Evolutionary conservation across 2,113 vertebrate species (phyloP).

Genomic region (Dromas ardeola): DNA sequence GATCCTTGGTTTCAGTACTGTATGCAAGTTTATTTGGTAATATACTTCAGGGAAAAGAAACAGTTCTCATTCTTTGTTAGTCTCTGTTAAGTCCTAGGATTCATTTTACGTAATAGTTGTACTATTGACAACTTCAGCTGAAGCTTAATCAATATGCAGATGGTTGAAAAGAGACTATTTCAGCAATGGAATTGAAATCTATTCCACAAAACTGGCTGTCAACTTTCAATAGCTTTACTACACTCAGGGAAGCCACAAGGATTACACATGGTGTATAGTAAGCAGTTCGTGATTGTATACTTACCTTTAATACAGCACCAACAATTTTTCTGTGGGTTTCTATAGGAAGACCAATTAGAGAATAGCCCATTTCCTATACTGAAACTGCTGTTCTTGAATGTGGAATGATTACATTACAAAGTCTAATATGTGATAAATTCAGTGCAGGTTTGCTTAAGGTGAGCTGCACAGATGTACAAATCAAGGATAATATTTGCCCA

Average conservation of each 20-base stretch:
- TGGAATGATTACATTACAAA: constrained; percentile 41
- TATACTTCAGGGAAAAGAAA: background rate
- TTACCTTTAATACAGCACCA: background rate
- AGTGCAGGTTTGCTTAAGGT: background rate
- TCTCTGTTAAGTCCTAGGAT: background rate
- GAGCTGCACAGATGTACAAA: background rate
- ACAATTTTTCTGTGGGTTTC: background rate
- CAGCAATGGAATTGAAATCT: background rate
- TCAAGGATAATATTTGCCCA: background rate
- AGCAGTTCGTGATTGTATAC: background rate
- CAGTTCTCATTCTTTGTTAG: background rate
- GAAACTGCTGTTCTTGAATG: background rate
- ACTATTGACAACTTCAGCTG: background rate
- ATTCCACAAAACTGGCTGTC: background rate
- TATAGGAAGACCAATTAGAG: background rate
- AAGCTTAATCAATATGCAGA: background rate
- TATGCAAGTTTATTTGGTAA: background rate
- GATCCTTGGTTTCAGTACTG: background rate
- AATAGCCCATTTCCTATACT: background rate
- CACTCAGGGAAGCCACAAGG: background rate
- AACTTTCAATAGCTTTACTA: background rate
- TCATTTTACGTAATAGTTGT: background rate
- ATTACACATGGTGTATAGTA: background rate
- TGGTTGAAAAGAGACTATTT: background rate
- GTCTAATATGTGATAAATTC: background rate